Conservation (phyloP, 2,888 invertebrate species). For the Buathra laborator region DNA sequence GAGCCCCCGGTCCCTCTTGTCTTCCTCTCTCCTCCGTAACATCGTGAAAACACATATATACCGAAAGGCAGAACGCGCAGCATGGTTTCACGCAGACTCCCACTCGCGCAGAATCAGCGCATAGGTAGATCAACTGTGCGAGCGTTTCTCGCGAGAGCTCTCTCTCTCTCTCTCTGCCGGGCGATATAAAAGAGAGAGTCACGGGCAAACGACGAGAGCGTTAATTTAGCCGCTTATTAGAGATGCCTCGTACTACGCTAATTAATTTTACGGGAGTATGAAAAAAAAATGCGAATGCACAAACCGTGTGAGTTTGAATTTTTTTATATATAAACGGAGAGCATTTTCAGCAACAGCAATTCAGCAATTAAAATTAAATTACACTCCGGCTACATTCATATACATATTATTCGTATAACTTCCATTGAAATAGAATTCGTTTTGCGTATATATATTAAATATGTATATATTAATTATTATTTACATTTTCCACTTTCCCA, state of each 20-base stretch:
- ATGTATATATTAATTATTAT: neutral
- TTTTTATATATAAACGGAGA: neutral
- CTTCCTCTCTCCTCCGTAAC: slow-evolving; percentile 1
- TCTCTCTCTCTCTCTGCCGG: neutral
- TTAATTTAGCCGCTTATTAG: slow-evolving; percentile 53
- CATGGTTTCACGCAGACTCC: slow-evolving; percentile 52
- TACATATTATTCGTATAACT: slow-evolving; percentile 23
- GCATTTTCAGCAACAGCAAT: neutral
- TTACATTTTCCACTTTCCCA: neutral
- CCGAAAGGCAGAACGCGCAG: slow-evolving; percentile 21
- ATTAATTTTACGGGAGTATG: slow-evolving; percentile 35
- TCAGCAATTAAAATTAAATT: slow-evolving; percentile 26
- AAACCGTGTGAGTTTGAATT: neutral
- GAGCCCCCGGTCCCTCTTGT: slow-evolving; percentile 7
- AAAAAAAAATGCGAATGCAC: neutral
- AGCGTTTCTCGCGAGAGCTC: neutral
- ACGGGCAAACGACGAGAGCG: slow-evolving; percentile 40
- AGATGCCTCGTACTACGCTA: slow-evolving; percentile 26
- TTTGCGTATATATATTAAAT: slow-evolving; percentile 6
- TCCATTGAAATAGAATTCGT: slow-evolving; percentile 40
- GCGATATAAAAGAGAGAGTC: slow-evolving; percentile 21
- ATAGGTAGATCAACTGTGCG: neutral
- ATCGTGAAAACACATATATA: neutral
- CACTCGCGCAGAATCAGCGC: slow-evolving; percentile 44
- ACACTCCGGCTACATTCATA: slow-evolving; percentile 7